Conservation (phyloP, 2,113 vertebrate genomes). For the Nymphicus hollandicus region DNA sequence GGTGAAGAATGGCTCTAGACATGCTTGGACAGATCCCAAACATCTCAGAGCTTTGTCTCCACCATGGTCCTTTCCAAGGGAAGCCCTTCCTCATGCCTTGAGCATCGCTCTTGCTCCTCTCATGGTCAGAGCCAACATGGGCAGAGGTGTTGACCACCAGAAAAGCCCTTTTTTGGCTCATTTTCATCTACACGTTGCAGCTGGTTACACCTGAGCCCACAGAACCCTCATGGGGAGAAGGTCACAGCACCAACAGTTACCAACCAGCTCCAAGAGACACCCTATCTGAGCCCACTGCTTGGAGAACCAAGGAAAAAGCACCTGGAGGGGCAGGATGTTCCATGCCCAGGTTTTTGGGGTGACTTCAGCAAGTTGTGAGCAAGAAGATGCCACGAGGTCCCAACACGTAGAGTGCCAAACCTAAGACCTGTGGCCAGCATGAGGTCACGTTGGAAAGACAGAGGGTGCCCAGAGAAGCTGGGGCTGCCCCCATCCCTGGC, state of each 20-base stretch:
- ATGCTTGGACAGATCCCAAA: not conserved
- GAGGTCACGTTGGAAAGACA: not conserved
- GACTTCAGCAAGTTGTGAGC: not conserved
- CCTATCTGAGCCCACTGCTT: rapidly evolving
- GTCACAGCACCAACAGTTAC: not conserved
- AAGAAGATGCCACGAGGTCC: not conserved
- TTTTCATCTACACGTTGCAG: rapidly evolving
- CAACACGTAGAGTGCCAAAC: not conserved
- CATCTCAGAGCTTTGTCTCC: not conserved
- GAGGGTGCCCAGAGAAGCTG: not conserved
- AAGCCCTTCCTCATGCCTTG: rapidly evolving
- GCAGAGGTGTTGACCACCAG: not conserved
- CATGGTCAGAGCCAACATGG: rapidly evolving
- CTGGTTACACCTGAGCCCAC: rapidly evolving
- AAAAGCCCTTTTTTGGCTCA: not conserved
- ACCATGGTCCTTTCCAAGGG: not conserved
- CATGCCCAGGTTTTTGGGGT: not conserved
- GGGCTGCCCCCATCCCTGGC: not conserved
- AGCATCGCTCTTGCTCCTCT: rapidly evolving
- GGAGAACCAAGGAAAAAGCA: not conserved
- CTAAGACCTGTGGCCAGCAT: not conserved
- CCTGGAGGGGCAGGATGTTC: rapidly evolving
- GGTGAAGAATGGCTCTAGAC: not conserved
- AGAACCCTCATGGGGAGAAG: rapidly evolving
- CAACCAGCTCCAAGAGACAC: not conserved